Base-by-base conservation (phyloP, 2,888 invertebrate genomes). In the Amphimallon solstitiale region DNA sequence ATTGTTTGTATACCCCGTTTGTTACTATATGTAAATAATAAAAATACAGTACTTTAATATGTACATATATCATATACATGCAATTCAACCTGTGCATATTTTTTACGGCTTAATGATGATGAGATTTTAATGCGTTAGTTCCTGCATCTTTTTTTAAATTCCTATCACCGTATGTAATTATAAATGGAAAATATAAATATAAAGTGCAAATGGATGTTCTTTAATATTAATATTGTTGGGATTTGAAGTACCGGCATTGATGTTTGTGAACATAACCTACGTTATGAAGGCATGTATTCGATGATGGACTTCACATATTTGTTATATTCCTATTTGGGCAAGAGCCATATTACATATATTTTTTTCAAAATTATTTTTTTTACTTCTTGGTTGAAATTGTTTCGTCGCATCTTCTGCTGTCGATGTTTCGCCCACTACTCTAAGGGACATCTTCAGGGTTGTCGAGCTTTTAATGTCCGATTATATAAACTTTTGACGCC, bases 61-160 rank as follows among this genome's bases (percentile, higher is more conserved):
- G 9, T 40, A 54, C 2, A 45, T 45, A 15, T 15, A 5, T 40
- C 17, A 52, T 6, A 37, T 38, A 54, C 21, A 12, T 21, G 38
- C 15, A 38, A 15, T 17, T 46, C 45, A 5, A 15, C 2, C 3
- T 45, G 19, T 45, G 19, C 10, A 12, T 40, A 2, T 14, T 15
- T 29, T 56, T 23, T 56, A 43, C 56, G 56, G 56, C 56, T 56
- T 56, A 56, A 56, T 56, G 56, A 56, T 56, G 56, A 56, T 56
- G 56, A 56, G 56, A 56, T 56, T 56, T 56, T 56, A 56, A 56
- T 56, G 56, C 43, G 56, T 43, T 56, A 43, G 29, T 56, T 43
- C 43, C 29, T 14, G 15, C 15, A 7, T 38, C 10, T 21, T 17
- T 9, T 12, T 56, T 56, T 23, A 12, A 56, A 7, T 43, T 40